These are phyloP conservation scores for Tetragnatha montana DNA, from an alignment of 2,888 invertebrate genomes.

Conservation along the genomic window DNA sequence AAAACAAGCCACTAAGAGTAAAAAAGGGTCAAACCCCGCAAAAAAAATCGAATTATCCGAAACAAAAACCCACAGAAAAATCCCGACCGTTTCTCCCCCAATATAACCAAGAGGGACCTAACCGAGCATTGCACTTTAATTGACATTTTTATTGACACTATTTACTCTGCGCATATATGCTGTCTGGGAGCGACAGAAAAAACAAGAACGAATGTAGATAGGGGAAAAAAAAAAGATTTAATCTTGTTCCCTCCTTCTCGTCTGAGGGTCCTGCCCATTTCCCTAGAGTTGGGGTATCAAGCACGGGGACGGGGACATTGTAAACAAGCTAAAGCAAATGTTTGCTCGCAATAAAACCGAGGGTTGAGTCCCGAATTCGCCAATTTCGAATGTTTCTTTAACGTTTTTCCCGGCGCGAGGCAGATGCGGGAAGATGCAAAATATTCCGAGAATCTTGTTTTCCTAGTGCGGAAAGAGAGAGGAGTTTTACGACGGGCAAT, in stretches of 20 bases:
- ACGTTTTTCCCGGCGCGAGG: slow-evolving; percentile 16
- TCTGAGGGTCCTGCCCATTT: slow-evolving; percentile 21
- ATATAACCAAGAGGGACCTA: not conserved
- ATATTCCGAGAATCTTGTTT: slow-evolving; percentile 25
- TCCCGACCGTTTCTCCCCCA: not conserved
- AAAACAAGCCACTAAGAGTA: not conserved
- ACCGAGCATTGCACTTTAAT: slow-evolving; percentile 24
- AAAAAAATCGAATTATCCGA: not conserved
- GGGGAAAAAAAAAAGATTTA: slow-evolving; percentile 15
- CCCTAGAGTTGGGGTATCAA: slow-evolving; percentile 29
- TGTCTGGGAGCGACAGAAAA: not conserved
- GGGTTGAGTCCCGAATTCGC: slow-evolving; percentile 32
- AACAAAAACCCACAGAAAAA: not conserved
- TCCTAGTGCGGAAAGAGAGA: not conserved
- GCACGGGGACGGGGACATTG: slow-evolving; percentile 22
- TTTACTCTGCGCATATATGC: slow-evolving; percentile 4
- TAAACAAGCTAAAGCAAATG: slow-evolving; percentile 65
- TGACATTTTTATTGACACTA: slow-evolving; percentile 51
- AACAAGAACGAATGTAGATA: not conserved
- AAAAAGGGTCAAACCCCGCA: not conserved
- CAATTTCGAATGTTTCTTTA: slow-evolving; percentile 62
- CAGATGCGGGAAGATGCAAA: slow-evolving; percentile 40
- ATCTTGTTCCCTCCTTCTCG: slow-evolving; percentile 37
- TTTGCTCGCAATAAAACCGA: slow-evolving; percentile 56
- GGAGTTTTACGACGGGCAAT: not conserved